Conservation (phyloP, 2,888 invertebrate species). For the Leuctra nigra region DNA sequence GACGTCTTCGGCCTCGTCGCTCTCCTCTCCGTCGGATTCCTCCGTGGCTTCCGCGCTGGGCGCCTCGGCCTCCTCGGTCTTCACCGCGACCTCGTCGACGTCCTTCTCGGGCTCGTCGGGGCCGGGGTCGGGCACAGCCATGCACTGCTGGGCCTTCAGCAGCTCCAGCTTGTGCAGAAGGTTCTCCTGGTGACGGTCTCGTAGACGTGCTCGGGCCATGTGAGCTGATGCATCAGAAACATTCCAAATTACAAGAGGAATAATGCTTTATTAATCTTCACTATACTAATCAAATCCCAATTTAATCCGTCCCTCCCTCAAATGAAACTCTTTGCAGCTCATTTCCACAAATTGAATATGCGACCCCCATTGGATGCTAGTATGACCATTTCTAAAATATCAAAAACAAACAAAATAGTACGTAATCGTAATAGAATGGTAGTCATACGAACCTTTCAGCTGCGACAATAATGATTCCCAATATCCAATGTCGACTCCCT, state of each 20-base stretch:
- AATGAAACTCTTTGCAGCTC: neutral
- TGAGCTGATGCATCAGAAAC: no score
- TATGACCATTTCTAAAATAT: no score
- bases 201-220: slow-evolving; percentile 84
- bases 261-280: no score
- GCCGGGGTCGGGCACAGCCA: slow-evolving; percentile 38
- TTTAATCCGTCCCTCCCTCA: no score
- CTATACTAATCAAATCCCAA: no score
- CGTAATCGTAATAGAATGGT: no score
- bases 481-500: slow-evolving; percentile 93
- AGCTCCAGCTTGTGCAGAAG: slow-evolving; percentile 80
- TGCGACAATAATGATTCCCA: slow-evolving; percentile 97
- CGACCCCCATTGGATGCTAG: no score
- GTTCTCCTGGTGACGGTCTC: slow-evolving; percentile 89
- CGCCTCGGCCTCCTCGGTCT: slow-evolving; percentile 28
- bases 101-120: slow-evolving; percentile 22
- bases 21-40: slow-evolving; percentile 35
- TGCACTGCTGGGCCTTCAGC: slow-evolving; percentile 79
- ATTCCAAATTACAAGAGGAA: no score
- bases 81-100: slow-evolving; percentile 29
- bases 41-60: slow-evolving; percentile 18
- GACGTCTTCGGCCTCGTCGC: slow-evolving; percentile 37
- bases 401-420: no score
- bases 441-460: slow-evolving; percentile 74
- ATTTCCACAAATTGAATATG: neutral